Base-by-base conservation (phyloP, 2,113 vertebrate species). In the Pygoscelis adeliae region DNA sequence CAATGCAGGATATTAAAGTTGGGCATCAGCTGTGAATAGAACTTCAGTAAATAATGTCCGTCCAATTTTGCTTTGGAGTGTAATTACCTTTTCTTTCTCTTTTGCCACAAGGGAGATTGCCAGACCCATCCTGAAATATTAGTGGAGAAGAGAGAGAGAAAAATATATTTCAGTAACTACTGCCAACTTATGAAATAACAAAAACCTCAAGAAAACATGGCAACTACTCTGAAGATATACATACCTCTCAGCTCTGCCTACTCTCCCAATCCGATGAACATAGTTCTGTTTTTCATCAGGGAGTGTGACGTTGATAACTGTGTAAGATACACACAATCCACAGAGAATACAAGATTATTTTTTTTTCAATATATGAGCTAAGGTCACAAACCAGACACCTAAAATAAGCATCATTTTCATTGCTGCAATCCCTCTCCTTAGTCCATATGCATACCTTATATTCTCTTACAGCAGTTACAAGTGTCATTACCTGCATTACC, bases 241-340 rank as follows among this genome's bases (percentile, higher is more conserved):
- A 5, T 96, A 99, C 99, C 99, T 99, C 97, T 99, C 99, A 22
- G 99, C 99, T 98, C 99, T 98, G 73, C 99, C 99, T 7, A 99
- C 99, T 98, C 99, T 98, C 83, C 99, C 99, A 9, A 99, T 99
- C 16, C 99, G 98, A 97, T 99, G 99, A 44, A 99, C 99, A 0
- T 99, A 99, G 96, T 99, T 99, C 96, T 99, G 99, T 91, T 99
- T 99, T 93, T 99, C 99, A 96, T 99, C 99, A 12, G 99, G 99
- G 77, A 99, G 98, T 1, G 99, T 99, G 96, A 99, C 99, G 1
- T 99, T 99, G 88, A 99, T 99, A 95, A 99, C 99, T 99, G 93
- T 18, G 47, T 18, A 82, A 80, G 34, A 83, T 18, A 90, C 55
- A 85, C 4, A 90, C 11, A 82, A 59, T 10, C 34, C 76, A 92